Evolutionary conservation across 2,888 invertebrate genomes (phyloP).

Genomic region (Lamellibrachia columna): DNA sequence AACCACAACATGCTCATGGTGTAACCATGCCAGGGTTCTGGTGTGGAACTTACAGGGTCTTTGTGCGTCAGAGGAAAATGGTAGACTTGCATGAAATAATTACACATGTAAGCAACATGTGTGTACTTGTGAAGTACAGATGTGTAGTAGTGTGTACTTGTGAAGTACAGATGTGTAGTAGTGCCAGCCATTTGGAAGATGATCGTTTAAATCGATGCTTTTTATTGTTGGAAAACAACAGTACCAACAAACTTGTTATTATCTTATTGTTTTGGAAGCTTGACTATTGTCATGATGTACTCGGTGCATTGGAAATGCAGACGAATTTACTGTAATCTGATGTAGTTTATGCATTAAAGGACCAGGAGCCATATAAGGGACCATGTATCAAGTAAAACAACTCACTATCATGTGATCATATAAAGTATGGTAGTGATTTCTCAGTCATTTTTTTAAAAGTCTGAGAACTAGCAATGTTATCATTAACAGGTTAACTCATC

Average conservation of each 20-base stretch:
- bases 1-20: too few relatives aligned
- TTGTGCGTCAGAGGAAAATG: not conserved
- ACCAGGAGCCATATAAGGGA: not conserved
- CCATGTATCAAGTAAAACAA: not conserved
- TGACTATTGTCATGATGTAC: not conserved
- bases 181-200: not conserved
- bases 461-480: not conserved
- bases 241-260: not conserved
- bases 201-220: too few relatives aligned
- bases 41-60: not conserved
- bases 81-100: not conserved
- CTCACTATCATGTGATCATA: not conserved
- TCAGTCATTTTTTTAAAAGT: not conserved
- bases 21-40: not conserved
- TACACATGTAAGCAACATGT: not conserved
- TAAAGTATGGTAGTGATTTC: not conserved
- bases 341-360: not conserved
- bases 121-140: not conserved
- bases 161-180: not conserved
- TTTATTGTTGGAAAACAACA: not conserved
- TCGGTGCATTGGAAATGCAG: not conserved
- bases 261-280: not conserved
- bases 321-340: not conserved
- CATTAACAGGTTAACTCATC: not conserved
- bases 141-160: not conserved